Conservation (phyloP, 2,888 invertebrate genomes). For the Saturnia japonica region DNA sequence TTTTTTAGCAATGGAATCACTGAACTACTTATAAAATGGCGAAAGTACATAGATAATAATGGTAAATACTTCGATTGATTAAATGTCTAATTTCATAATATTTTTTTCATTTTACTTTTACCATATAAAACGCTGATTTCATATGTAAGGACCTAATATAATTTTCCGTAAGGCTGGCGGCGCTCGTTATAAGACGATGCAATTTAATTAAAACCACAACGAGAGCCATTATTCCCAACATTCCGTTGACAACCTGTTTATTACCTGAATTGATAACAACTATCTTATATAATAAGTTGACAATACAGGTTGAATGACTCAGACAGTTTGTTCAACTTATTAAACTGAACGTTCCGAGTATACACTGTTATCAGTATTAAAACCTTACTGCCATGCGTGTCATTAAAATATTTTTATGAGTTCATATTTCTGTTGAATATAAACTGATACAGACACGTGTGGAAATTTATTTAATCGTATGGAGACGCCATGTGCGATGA, state of each 20-base stretch:
- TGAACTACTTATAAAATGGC: too few species aligned
- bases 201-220: slow-evolving; percentile 18
- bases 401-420: slow-evolving; percentile 29
- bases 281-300: slow-evolving; percentile 58
- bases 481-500: slow-evolving; percentile 1
- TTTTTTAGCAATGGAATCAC: too few species aligned
- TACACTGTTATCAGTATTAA: slow-evolving; percentile 54
- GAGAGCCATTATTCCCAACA: slow-evolving; percentile 16
- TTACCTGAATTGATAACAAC: slow-evolving; percentile 35
- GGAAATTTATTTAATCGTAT: slow-evolving; percentile 10
- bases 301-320: slow-evolving; percentile 67
- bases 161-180: not conserved
- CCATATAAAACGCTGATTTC: too few species aligned
- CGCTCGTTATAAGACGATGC: slow-evolving; percentile 9
- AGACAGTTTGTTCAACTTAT: slow-evolving; percentile 55
- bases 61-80: too few species aligned
- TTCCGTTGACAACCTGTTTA: slow-evolving; percentile 36
- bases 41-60: too few species aligned
- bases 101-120: too few species aligned
- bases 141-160: too few species aligned
- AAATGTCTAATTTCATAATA: too few species aligned
- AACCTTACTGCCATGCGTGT: slow-evolving; percentile 41
- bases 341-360: slow-evolving; percentile 38
- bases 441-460: slow-evolving; percentile 13
- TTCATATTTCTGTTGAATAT: slow-evolving; percentile 27